These are phyloP conservation scores for Drosophila kuntzei DNA, from an alignment of 2,888 invertebrate genomes.

Conservation along the genomic window DNA sequence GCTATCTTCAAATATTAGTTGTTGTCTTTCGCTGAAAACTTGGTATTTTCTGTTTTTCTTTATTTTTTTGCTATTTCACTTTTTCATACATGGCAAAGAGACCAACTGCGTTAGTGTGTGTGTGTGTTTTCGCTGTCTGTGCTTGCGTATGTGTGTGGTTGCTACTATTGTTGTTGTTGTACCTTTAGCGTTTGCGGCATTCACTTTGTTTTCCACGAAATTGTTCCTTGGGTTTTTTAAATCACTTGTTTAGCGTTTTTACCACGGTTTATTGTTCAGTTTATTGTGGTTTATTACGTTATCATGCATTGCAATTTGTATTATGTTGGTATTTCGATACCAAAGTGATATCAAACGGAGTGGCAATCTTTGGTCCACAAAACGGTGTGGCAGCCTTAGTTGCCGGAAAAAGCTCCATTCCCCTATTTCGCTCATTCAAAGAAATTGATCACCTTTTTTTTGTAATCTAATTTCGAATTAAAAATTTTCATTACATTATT, in stretches of 20 bases:
- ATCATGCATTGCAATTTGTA: slow-evolving; percentile 66
- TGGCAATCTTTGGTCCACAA: no score
- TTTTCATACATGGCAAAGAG: slow-evolving; percentile 68
- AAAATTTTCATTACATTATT: no score
- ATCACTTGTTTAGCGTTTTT: slow-evolving; percentile 35
- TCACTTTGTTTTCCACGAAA: slow-evolving; percentile 31
- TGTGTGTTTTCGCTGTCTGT: slow-evolving; percentile 45
- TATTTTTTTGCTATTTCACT: slow-evolving; percentile 68
- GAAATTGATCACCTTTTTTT: no score
- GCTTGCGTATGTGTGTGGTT: slow-evolving; percentile 33
- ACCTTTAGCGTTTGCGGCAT: slow-evolving; percentile 64
- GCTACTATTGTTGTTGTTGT: slow-evolving; percentile 58
- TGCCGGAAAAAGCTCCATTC: no score
- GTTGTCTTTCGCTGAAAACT: slow-evolving; percentile 24
- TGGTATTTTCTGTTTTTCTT: slow-evolving; percentile 13
- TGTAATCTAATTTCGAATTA: no score
- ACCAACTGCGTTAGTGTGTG: slow-evolving; percentile 45
- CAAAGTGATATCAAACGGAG: no score
- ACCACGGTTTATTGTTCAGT: slow-evolving; percentile 25
- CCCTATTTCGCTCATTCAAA: no score
- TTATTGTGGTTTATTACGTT: slow-evolving; percentile 46
- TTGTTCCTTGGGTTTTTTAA: slow-evolving; percentile 16
- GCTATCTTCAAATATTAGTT: slow-evolving; percentile 9
- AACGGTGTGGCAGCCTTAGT: no score
- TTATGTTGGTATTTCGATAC: no score